phyloP scores from a whole-genome alignment of 1,140 invertebrate species.

The Calephelis virginiensis region DNA sequence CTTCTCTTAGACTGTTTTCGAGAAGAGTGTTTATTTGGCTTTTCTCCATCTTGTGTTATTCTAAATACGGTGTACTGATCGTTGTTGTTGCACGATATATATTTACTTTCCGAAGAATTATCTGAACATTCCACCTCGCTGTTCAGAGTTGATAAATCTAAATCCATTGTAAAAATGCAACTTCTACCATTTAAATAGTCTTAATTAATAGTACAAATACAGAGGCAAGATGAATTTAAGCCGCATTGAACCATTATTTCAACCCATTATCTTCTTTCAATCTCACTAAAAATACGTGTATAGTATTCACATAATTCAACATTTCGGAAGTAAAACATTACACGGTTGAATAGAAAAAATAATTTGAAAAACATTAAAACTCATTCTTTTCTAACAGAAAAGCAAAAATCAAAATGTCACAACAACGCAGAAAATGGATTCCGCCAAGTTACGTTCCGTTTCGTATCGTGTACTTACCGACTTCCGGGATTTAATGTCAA shows the following conservation, averaged over 20 bases:
- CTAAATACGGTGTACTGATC: constrained; percentile 69
- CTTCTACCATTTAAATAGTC: constrained; percentile 29
- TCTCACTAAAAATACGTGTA: constrained; percentile 33
- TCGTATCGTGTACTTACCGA: neutral
- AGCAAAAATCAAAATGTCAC: constrained; percentile 73
- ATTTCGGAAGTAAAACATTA: constrained; percentile 45
- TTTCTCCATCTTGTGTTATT: constrained; percentile 67
- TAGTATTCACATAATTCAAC: constrained; percentile 33
- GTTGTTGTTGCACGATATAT: constrained; percentile 59
- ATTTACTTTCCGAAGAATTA: constrained; percentile 68
- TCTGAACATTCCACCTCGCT: constrained; percentile 66
- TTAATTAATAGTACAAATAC: constrained; percentile 9
- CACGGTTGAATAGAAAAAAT: constrained; percentile 42
- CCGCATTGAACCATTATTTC: constrained; percentile 67
- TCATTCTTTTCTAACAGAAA: constrained; percentile 49
- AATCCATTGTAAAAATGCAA: constrained; percentile 58
- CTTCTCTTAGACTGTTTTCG: constrained; percentile 88
- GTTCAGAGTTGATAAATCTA: constrained; percentile 59
- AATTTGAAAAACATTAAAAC: constrained; percentile 47
- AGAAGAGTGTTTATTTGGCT: constrained; percentile 69
- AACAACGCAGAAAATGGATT: constrained; percentile 77
- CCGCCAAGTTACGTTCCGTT: constrained; percentile 41
- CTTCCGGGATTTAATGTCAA: neutral
- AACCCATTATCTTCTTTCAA: constrained; percentile 67
- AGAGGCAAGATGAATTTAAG: constrained; percentile 46